Percentiles rank a stretch among this genome's conserved stretches.
Conservation (phyloP, 2,888 invertebrate genomes). For the Norana najaformis region DNA sequence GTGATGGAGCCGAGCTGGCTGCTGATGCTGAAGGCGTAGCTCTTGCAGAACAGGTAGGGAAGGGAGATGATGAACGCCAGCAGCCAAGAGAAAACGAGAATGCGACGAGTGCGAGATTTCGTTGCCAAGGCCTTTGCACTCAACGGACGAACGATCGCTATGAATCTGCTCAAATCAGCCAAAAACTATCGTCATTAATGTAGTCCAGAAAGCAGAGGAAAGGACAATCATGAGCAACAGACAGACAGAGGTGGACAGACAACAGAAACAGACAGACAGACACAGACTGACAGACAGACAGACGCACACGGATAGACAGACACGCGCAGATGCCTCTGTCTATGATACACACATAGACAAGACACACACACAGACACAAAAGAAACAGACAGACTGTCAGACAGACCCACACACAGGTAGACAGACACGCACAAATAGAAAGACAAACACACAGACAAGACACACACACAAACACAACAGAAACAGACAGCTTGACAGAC, state of each 20-base stretch:
- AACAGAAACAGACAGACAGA: background rate
- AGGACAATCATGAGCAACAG: background rate
- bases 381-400: background rate
- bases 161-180: constrained; percentile 58
- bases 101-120: constrained; percentile 58
- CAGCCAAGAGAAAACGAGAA: constrained; percentile 61
- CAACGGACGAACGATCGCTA: constrained; percentile 64
- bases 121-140: constrained; percentile 59
- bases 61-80: constrained; percentile 55
- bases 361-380: background rate
- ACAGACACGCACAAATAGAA: background rate
- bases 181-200: background rate
- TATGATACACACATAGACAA: background rate
- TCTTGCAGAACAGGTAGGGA: constrained; percentile 49
- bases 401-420: background rate
- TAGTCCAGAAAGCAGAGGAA: background rate
- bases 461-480: no score
- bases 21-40: constrained; percentile 50
- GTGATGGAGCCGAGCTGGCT: constrained; percentile 61
- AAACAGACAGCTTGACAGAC: no score
- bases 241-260: background rate
- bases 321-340: no score
- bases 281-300: background rate
- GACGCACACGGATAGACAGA: background rate
- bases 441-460: background rate